Base-by-base conservation (phyloP, 2,113 vertebrate genomes). In the Chloebia gouldiae region DNA sequence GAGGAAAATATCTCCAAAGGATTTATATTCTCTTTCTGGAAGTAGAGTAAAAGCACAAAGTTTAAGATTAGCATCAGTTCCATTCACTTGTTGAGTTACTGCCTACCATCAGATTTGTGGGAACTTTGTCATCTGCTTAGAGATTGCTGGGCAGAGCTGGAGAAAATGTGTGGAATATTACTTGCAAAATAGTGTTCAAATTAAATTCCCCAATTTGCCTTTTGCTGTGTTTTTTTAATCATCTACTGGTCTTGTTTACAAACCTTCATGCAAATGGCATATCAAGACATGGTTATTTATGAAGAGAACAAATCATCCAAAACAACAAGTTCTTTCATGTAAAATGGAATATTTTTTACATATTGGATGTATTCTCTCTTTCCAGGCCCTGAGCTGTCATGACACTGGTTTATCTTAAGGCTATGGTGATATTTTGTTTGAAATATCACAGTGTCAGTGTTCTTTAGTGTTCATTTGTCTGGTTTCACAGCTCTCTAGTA, bases 171-270 rank as follows among this genome's bases (percentile, higher is more conserved):
- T 44, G 57, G 64, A 95, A 92, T 95, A 91, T 91, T 85, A 73
- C 63, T 91, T 88, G 87, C 81, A 95, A 95, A 93, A 63, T 50
- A 94, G 70, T 61, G 42, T 91, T 73, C 63, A 85, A 90, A 93
- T 77, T 93, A 65, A 95, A 96, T 94, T 92, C 70, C 42, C n/a
- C 50, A 85, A 86, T 72, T 66, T 95, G 66, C 66, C 53, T 90
- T 88, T 96, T 93, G 50, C 42, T 78, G 60, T 81, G 64, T 14
- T 63, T 83, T 90, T 87, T 95, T 93, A 94, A 94, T 96, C 73
- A 94, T 53, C 49, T 92, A 49, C 69, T 2, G 1, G 47, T 87
- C 85, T 94, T 95, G 84, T 95, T 95, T 94, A 95, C 9, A 13
- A 96, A 86, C 28, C 35, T 94, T 65, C 81, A 93, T 94, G 81